Conservation (phyloP, 1,140 invertebrate genomes). For the Stegodyphus mimosarum region DNA sequence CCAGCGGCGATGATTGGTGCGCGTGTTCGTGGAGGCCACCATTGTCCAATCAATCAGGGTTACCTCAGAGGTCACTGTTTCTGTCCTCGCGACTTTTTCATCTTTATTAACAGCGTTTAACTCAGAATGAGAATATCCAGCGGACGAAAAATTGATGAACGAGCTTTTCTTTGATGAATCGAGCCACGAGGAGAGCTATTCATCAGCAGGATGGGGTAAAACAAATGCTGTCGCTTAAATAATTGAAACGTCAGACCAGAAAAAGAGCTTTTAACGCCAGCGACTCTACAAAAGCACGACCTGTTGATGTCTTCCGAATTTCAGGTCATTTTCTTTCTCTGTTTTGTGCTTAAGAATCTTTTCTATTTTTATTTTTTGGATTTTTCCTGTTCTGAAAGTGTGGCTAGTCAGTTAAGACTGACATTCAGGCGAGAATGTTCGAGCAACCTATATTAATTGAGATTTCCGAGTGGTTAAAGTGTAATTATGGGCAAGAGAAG, state of each 20-base stretch:
- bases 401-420: not conserved
- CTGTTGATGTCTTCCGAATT: conserved; percentile 9
- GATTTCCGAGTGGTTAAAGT: too few relatives aligned
- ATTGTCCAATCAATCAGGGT: conserved; percentile 1
- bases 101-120: conserved; percentile 35
- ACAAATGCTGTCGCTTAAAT: conserved; percentile 21
- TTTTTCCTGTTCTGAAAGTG: not conserved
- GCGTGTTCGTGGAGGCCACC: not conserved
- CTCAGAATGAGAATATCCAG: conserved; percentile 5
- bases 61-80: conserved; percentile 10
- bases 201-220: conserved; percentile 10
- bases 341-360: not conserved
- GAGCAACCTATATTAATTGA: too few relatives aligned
- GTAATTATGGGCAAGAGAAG: too few relatives aligned
- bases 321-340: not conserved
- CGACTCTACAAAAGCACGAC: conserved; percentile 1
- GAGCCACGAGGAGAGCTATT: conserved; percentile 4
- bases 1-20: conserved; percentile 7
- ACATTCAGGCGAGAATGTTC: too few relatives aligned
- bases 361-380: conserved; percentile 2
- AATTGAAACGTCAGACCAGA: conserved; percentile 35
- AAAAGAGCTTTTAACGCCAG: not conserved
- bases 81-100: conserved; percentile 17
- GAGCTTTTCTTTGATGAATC: conserved; percentile 23
- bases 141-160: conserved; percentile 6